Conservation (phyloP, 1,140 invertebrate species). For the Drosophila pseudoobscura region DNA sequence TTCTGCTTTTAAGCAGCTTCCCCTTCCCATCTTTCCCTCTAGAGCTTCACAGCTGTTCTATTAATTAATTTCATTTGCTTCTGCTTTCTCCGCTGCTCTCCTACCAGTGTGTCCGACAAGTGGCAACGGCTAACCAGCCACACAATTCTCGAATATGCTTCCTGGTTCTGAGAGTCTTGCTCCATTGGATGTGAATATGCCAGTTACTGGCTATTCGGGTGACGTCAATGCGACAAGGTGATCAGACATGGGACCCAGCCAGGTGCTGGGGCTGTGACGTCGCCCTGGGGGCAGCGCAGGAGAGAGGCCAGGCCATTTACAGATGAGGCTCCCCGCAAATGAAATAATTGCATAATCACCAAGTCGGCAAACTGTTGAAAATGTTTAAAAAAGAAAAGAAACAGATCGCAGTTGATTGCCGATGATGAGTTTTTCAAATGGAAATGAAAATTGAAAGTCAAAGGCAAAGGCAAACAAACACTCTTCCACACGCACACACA, state of each 20-base stretch:
- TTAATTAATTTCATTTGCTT: too few species aligned
- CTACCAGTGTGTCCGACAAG: slow-evolving; percentile 35
- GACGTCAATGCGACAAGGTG: slow-evolving; percentile 47
- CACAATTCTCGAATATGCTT: slow-evolving; percentile 55
- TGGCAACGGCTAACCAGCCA: slow-evolving; percentile 1
- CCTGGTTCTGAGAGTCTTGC: slow-evolving; percentile 54
- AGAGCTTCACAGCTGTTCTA: too few species aligned
- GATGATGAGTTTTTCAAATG: slow-evolving; percentile 64
- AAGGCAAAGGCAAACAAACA: slow-evolving; percentile 59
- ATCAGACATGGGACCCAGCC: slow-evolving; percentile 13
- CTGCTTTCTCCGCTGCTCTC: neutral
- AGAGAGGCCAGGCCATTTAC: slow-evolving; percentile 10
- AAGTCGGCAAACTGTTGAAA: slow-evolving; percentile 18
- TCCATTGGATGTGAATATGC: slow-evolving; percentile 14
- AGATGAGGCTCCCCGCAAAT: slow-evolving; percentile 2
- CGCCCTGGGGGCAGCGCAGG: neutral
- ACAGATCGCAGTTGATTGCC: slow-evolving; percentile 28
- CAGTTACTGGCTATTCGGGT: slow-evolving; percentile 16
- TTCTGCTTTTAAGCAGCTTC: too few species aligned
- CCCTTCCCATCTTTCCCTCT: too few species aligned
- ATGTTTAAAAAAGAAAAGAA: slow-evolving; percentile 10
- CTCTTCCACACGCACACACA: slow-evolving; percentile 6
- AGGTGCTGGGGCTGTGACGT: slow-evolving; percentile 19
- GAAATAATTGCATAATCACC: slow-evolving; percentile 46
- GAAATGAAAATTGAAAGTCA: slow-evolving; percentile 67